These are phyloP conservation scores for Smutsia temminckii DNA, from an alignment of 2,797 vertebrate genomes.

Conservation along the genomic window DNA sequence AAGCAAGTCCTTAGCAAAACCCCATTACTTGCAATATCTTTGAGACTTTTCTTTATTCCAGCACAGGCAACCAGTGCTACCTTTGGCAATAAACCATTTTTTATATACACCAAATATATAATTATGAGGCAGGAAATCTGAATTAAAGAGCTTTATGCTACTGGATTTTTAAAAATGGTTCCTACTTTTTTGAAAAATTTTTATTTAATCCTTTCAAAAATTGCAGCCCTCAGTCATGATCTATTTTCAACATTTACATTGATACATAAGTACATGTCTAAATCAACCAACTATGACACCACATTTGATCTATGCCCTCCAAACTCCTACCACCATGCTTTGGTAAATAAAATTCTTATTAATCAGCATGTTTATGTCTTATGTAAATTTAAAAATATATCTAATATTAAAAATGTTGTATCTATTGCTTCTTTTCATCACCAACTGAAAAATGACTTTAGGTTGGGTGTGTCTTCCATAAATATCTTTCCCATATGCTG, in stretches of 20 bases:
- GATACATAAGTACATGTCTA: background rate
- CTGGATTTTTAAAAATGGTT: background rate
- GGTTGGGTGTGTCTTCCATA: background rate
- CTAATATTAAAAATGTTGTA: background rate
- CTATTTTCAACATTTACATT: slow-evolving; percentile 14
- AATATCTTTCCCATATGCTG: background rate
- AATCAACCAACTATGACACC: background rate
- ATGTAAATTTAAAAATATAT: background rate
- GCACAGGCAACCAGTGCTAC: background rate
- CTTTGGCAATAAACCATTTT: background rate
- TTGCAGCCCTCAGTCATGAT: background rate
- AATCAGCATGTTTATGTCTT: background rate
- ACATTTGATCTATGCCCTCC: background rate
- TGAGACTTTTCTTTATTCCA: slow-evolving; percentile 13
- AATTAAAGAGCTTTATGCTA: background rate
- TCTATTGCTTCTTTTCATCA: background rate
- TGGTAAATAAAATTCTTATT: slow-evolving; percentile 8
- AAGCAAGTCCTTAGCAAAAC: background rate
- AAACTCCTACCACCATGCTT: background rate
- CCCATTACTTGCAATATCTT: background rate
- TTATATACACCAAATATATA: background rate
- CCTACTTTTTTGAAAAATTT: background rate
- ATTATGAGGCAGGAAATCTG: background rate
- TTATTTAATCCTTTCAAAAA: background rate
- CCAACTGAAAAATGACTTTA: background rate